Evolutionary conservation across 2,888 invertebrate genomes (phyloP), one percentile per base, ranked within the genome.

Genomic region (Sceliomorpha sp.): DNA sequence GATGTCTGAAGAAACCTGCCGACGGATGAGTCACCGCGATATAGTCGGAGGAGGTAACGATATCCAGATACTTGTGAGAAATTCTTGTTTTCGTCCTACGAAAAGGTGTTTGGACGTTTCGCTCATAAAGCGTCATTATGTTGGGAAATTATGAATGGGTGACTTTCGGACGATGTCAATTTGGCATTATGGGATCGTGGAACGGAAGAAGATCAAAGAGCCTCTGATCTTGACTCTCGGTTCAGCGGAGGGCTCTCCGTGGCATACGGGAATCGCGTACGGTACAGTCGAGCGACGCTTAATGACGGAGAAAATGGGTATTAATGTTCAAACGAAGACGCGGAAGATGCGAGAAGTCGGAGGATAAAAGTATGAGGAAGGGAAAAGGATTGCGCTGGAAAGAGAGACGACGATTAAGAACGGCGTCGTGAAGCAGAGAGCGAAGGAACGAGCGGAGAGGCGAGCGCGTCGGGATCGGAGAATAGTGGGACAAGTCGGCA

Each of bases 391-490:
- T 64, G 72, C 42, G 53, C 44, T 50, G 45, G 42, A 62, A 55
- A 55, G 63, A 59, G 64, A 66, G 59, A n/a, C n/a, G n/a, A 55
- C 58, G 62, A 70, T 62, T 66, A 67, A 58, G 74, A 78, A 78
- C 69, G 74, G 77, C 72, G 73, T 74, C 63, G n/a, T n/a, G 72
- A 76, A 64, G 76, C 75, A 71, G 73, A 75, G 50, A 69, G 45
- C 29, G 59, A 68, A 48, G 58, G 36, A 37, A 69, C 44, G 31
- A 53, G 32, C 40, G 47, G 34, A 69, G 67, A 66, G n/a, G 56
- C 58, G 50, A 63, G 70, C 59, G 40, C 48, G 62, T 70, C 68
- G 73, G 45, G 67, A 70, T 68, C 62, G 64, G 60, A 62, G 63
- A 63, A 71, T 67, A 64, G 73, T 67, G 69, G 69, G 73, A 60